A percentile compares a stretch with the other conserved stretches of the same genome.
Evolutionary conservation across 2,113 vertebrate species (phyloP).

Genomic region (Poicephalus meyeri): DNA sequence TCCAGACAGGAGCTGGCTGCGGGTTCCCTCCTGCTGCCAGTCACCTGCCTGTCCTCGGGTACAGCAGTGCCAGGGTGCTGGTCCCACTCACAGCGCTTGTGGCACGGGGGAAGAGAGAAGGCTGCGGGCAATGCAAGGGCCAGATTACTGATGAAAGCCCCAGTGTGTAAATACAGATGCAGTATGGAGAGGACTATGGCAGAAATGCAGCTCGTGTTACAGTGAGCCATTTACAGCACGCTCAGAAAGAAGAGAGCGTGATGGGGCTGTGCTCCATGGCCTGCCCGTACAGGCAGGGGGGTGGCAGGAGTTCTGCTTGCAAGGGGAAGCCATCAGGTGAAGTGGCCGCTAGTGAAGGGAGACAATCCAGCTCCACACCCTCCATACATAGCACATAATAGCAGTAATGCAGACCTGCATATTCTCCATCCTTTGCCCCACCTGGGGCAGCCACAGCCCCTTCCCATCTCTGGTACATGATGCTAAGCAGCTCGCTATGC

Average conservation of each 20-base stretch:
- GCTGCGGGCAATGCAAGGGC: background rate
- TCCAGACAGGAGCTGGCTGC: background rate
- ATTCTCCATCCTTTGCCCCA: fast-evolving
- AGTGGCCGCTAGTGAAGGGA: fast-evolving
- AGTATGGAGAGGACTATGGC: background rate
- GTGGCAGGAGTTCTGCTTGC: background rate
- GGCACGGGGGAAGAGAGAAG: background rate
- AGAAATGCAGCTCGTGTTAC: slow-evolving; percentile 54
- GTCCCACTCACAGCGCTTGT: background rate
- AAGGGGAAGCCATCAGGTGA: background rate
- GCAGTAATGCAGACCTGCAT: background rate
- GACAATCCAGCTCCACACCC: fast-evolving
- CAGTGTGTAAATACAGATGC: slow-evolving; percentile 36
- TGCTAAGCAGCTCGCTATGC: fast-evolving
- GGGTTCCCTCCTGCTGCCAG: background rate
- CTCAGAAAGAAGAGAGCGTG: background rate
- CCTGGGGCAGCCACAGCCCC: background rate
- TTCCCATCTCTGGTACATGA: no score
- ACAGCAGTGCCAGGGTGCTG: background rate
- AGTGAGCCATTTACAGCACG: slow-evolving; percentile 26
- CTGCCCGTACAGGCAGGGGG: background rate
- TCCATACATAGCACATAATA: background rate
- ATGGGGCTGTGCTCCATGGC: background rate
- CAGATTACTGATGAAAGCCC: background rate
- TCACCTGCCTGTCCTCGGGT: background rate